phyloP scores from a whole-genome alignment of 2,888 invertebrate genomes.

The Pseudolycoriella hygida region DNA sequence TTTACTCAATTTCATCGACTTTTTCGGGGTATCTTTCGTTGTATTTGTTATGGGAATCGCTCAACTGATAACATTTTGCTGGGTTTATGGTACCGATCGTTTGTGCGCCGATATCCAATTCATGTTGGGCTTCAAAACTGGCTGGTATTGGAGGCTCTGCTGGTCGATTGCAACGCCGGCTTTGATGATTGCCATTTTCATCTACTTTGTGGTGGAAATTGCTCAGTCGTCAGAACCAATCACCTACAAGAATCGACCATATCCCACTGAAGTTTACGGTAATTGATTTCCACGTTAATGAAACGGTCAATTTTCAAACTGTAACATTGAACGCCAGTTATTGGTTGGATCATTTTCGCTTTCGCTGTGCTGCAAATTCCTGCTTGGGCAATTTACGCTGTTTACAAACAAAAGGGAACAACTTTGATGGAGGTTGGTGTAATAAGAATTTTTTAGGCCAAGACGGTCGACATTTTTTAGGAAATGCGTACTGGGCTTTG shows the following conservation, averaged over 20 bases:
- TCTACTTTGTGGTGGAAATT: conserved; percentile 53
- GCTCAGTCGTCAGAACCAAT: conserved; percentile 43
- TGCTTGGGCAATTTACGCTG: conserved; percentile 23
- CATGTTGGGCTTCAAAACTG: conserved; percentile 52
- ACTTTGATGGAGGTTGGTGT: conserved; percentile 11
- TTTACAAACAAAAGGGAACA: conserved; percentile 20
- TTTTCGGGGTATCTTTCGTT: conserved; percentile 56
- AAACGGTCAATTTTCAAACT: no score
- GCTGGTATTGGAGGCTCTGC: conserved; percentile 61
- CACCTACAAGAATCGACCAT: conserved; percentile 38
- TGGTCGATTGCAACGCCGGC: conserved; percentile 60
- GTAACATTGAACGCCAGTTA: no score
- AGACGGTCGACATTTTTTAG: no score
- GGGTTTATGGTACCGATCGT: conserved; percentile 58
- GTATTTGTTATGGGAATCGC: conserved; percentile 45
- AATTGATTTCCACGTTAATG: conserved; percentile 15
- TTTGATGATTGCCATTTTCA: conserved; percentile 48
- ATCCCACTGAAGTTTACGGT: conserved; percentile 43
- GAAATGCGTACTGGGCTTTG: no score
- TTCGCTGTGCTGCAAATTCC: conserved; percentile 34
- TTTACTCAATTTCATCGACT: conserved; percentile 49
- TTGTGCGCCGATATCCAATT: conserved; percentile 58
- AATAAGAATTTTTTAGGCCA: no score
- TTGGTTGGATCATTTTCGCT: conserved; percentile 33
- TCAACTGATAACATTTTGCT: conserved; percentile 53